Evolutionary conservation across 2,113 vertebrate genomes (phyloP), one percentile per base, ranked within the genome.

Genomic region (Jacana jacana): DNA sequence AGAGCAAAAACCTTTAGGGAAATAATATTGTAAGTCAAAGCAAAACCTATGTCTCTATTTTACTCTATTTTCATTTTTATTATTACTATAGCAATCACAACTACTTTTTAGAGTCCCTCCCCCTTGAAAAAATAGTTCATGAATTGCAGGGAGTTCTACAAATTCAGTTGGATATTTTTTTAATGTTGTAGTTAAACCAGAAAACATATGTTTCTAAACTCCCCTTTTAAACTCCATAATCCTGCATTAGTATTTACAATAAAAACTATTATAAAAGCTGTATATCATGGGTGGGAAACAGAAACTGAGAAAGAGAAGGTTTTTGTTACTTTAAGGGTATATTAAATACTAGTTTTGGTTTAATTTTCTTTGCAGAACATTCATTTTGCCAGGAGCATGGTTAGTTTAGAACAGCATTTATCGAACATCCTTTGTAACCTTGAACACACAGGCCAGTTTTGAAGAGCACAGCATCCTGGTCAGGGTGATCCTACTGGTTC

Each of bases 11-110:
- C 46, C 76, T 33, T 1, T 51, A 60, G 28, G 25, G 31, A 83
- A 88, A 96, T 68, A 7, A 88, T 46, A 81, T 9, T 81, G 35
- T 54, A 86, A 94, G 82, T 90, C 86, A 80, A 91, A 94, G 71
- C 51, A 88, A 77, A 77, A 87, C 10, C 17, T 75, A 55, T 85
- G 44, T 15, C 39, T 85, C 70, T 80, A n/a, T 52, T 81, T 86
- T 57, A 75, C 30, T 55, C 10, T 60, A 78, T 69, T 95, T 85
- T 91, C 3, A 71, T 73, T 91, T 66, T 91, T 89, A 64, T 82
- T 86, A n/a, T 19, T 71, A 49, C 61, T 88, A 69, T 10, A 82
- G 58, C 37, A 72, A 27, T 49, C 39, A 31, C 15, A 77, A 76
- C 25, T 76, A 42, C 35, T 68, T 83, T 85, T 90, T 90, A 83